Base-by-base conservation (phyloP, 2,888 invertebrate genomes). In the Noctua comes region DNA sequence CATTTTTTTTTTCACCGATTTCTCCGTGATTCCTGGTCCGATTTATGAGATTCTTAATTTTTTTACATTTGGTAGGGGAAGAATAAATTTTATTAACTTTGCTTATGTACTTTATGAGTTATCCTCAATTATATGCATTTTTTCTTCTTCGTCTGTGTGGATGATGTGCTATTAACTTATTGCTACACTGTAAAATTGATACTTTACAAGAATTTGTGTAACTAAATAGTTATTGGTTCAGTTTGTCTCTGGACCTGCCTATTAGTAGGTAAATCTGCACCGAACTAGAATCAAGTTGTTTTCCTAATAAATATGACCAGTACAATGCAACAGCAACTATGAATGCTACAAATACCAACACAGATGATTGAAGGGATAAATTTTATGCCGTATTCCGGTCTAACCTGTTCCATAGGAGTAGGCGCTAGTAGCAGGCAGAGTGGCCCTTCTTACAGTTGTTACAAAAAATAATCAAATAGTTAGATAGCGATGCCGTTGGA, bases 391-490 rank as follows among this genome's bases (percentile, higher is more conserved):
- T n/a, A 65, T 27, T 64, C 82, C 62, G 64, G 77, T 74, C 13
- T 24, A 82, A 86, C 86, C 77, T 74, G 86, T 86, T 82, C 11
- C 13, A n/a, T 70, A 57, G 18, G 5, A 64, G n/a, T 31, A 68
- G 43, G 31, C 27, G 31, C 57, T 48, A 57, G n/a, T 10, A 54
- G 57, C 79, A 73, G 75, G 79, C 68, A 73, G 40, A 21, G 3
- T 4, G 48, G 46, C 70, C 72, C 54, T 71, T 74, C 27, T 40
- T 51, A 72, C 51, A 71, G n/a, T 54, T 72, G 64, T 48, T 40
- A 72, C 16, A 65, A 62, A 68, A 78, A 59, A 72, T 7, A 16
- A 57, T 8, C 16, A 59, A 36, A 66, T 16, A 1, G 13, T 31
- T 36, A 24, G 1, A 36, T 10, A 18, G 8, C 51, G 43, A 48